Conservation (phyloP, 2,113 vertebrate species). For the Mionectes macconnelli region DNA sequence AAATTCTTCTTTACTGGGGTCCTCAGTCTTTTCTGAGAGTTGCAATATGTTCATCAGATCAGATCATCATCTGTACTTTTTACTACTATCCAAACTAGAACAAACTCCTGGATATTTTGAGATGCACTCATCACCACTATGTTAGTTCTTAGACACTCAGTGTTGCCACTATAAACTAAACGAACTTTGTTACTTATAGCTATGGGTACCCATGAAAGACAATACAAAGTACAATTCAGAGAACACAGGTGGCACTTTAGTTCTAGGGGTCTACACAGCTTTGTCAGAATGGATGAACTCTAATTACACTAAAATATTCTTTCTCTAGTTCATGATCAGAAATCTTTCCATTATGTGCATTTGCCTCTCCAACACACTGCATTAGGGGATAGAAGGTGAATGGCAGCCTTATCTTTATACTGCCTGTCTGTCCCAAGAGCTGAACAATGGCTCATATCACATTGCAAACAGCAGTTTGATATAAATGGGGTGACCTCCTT, state of each 20-base stretch:
- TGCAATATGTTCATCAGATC: neutral
- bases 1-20: neutral
- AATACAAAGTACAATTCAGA: neutral
- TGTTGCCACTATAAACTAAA: neutral
- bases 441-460: neutral
- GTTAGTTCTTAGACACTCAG: neutral
- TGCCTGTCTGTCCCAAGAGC: neutral
- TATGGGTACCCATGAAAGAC: neutral
- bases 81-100: neutral
- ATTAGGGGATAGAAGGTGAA: neutral
- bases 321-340: neutral
- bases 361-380: neutral
- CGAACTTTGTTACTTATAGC: neutral
- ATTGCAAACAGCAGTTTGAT: neutral
- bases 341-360: neutral
- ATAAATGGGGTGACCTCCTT: neutral
- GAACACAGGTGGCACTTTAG: neutral
- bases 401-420: neutral
- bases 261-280: neutral
- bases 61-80: neutral
- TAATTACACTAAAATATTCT: neutral
- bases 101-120: neutral
- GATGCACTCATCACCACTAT: neutral
- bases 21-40: neutral
- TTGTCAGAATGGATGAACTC: neutral